These are phyloP conservation scores for Cheirogaleus medius DNA, from an alignment of 2,113 vertebrate species.

Conservation along the genomic window DNA sequence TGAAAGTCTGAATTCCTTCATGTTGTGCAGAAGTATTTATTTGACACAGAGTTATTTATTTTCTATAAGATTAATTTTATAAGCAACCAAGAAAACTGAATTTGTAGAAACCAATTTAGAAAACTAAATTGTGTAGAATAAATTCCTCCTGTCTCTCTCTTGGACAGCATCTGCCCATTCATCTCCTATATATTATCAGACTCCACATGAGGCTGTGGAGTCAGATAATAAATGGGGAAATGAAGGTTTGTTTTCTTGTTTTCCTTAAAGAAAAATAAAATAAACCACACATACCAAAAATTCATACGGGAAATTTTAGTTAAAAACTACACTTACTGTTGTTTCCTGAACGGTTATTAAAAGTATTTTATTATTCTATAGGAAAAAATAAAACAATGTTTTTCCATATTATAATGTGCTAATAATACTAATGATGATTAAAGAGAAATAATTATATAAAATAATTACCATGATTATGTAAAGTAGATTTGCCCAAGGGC, in stretches of 20 bases:
- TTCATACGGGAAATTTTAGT: neutral
- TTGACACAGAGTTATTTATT: neutral
- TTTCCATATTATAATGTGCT: slow-evolving; percentile 50
- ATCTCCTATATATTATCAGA: neutral
- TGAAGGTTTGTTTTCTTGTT: neutral
- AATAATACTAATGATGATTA: slow-evolving; percentile 71
- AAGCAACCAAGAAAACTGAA: neutral
- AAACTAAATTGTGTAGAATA: neutral
- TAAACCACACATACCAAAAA: neutral
- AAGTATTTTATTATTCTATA: neutral
- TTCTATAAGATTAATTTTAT: neutral
- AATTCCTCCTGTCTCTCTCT: neutral
- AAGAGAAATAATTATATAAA: slow-evolving; percentile 75
- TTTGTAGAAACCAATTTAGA: neutral
- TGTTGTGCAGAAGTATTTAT: neutral
- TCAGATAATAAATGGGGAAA: neutral
- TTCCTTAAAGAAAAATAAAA: slow-evolving; percentile 19
- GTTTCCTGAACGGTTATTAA: slow-evolving; percentile 1
- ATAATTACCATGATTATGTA: slow-evolving; percentile 86
- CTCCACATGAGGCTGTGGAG: neutral
- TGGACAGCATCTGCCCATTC: neutral
- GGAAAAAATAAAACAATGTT: neutral
- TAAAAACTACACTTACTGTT: slow-evolving; percentile 12
- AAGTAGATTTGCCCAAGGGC: slow-evolving; percentile 86
- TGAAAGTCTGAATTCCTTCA: neutral